phyloP scores from a whole-genome alignment of 2,888 invertebrate species.

The Euspilapteryx auroguttella region DNA sequence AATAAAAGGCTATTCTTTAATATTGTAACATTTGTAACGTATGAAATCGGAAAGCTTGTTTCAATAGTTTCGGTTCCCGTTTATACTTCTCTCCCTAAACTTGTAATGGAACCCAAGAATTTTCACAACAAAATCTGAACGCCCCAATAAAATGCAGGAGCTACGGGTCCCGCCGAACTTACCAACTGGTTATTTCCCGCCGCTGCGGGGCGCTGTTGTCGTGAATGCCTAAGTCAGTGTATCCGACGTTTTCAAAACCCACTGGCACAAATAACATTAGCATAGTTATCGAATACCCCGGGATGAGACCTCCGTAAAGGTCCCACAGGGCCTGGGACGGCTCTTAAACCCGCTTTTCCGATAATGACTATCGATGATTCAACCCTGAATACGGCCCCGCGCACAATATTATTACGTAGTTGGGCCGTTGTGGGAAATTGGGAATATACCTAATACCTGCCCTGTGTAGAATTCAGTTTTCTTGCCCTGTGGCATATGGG shows the following conservation, averaged over 20 bases:
- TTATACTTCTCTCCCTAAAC: too few relatives aligned
- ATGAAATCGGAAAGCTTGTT: too few relatives aligned
- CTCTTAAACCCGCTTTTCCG: slow-evolving; percentile 57
- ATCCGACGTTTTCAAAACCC: slow-evolving; percentile 37
- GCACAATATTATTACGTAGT: slow-evolving; percentile 56
- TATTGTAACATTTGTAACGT: too few relatives aligned
- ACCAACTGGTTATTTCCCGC: too few relatives aligned
- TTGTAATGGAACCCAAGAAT: too few relatives aligned
- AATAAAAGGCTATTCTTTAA: too few relatives aligned
- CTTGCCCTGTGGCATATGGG: slow-evolving; percentile 8
- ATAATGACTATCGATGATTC: slow-evolving; percentile 61
- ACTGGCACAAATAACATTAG: slow-evolving; percentile 59
- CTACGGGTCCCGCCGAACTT: too few relatives aligned
- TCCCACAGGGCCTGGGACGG: slow-evolving; percentile 45
- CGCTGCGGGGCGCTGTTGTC: too few relatives aligned
- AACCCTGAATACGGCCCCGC: slow-evolving; percentile 38
- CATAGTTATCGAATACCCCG: slow-evolving; percentile 57
- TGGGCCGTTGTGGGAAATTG: slow-evolving; percentile 42
- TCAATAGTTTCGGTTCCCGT: too few relatives aligned
- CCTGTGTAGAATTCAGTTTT: slow-evolving; percentile 36
- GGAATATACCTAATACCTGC: slow-evolving; percentile 32
- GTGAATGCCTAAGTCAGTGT: slow-evolving; percentile 34
- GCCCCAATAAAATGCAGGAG: too few relatives aligned
- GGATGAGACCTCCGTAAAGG: slow-evolving; percentile 56
- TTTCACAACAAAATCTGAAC: too few relatives aligned